These are phyloP conservation scores for Lycia hirtaria DNA, from an alignment of 2,888 invertebrate genomes.

Conservation along the genomic window DNA sequence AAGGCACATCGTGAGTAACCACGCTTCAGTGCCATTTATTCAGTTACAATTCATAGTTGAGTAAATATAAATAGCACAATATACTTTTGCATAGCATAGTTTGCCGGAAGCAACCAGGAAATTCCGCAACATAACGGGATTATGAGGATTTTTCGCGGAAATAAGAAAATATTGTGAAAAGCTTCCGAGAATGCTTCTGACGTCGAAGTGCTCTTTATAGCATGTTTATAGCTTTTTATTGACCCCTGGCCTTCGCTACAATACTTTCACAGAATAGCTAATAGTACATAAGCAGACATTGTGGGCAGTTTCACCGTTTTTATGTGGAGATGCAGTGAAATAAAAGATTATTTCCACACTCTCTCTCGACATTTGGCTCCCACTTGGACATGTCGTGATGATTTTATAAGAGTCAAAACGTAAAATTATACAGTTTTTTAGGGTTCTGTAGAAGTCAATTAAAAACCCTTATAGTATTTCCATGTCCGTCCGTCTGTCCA, in stretches of 20 bases:
- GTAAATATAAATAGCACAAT: no score
- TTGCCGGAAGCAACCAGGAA: not conserved
- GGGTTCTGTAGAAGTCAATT: no score
- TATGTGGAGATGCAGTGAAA: not conserved
- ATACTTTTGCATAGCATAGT: no score
- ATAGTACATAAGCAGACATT: not conserved
- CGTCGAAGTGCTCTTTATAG: conserved; percentile 7
- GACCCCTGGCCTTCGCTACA: conserved; percentile 2
- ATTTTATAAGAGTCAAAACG: not conserved
- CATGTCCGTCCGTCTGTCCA: no score
- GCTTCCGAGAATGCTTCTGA: conserved; percentile 9
- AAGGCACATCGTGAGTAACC: no score
- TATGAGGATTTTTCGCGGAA: conserved; percentile 12
- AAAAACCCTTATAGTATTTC: no score
- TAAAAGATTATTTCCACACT: no score
- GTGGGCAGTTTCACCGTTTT: not conserved
- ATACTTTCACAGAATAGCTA: not conserved
- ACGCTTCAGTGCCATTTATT: no score
- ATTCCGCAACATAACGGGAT: conserved; percentile 8
- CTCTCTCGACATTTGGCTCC: no score
- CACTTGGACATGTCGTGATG: no score
- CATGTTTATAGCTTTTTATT: conserved; percentile 12
- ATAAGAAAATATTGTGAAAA: conserved; percentile 1
- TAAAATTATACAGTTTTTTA: not conserved
- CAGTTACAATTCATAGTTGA: no score